These are phyloP conservation scores for Rhagonycha fulva DNA, from an alignment of 2,888 invertebrate genomes.

Conservation along the genomic window DNA sequence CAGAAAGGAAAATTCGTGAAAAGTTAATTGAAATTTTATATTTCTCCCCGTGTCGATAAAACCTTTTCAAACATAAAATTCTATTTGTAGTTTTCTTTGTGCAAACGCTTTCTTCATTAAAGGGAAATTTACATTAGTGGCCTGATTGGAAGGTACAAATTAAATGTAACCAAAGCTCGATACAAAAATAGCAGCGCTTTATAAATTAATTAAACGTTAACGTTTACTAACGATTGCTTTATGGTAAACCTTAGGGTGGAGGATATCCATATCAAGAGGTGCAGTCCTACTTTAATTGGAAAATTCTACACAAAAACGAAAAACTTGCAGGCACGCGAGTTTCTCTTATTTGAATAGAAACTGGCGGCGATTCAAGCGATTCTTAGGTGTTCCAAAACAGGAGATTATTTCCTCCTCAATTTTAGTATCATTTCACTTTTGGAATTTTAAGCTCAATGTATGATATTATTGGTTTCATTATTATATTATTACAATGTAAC, in stretches of 20 bases:
- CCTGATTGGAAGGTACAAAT: not conserved
- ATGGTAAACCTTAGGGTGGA: not conserved
- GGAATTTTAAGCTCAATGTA: too few species aligned
- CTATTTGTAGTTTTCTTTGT: not conserved
- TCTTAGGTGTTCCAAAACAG: not conserved
- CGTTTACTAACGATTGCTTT: not conserved
- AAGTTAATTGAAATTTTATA: not conserved
- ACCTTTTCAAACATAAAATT: not conserved
- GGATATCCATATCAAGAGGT: not conserved
- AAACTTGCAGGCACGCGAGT: not conserved
- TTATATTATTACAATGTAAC: too few species aligned
- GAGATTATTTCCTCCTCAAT: not conserved
- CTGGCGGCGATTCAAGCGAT: not conserved
- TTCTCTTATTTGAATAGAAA: not conserved
- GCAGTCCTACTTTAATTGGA: not conserved
- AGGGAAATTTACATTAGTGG: not conserved
- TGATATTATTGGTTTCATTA: too few species aligned
- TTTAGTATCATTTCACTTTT: not conserved
- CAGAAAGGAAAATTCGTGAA: not conserved
- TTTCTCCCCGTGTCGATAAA: not conserved
- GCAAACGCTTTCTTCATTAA: not conserved
- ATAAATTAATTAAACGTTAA: not conserved
- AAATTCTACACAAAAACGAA: not conserved
- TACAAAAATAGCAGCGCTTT: not conserved
- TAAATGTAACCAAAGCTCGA: not conserved